Conservation (phyloP, 2,113 vertebrate species). For the Scortum barcoo region DNA sequence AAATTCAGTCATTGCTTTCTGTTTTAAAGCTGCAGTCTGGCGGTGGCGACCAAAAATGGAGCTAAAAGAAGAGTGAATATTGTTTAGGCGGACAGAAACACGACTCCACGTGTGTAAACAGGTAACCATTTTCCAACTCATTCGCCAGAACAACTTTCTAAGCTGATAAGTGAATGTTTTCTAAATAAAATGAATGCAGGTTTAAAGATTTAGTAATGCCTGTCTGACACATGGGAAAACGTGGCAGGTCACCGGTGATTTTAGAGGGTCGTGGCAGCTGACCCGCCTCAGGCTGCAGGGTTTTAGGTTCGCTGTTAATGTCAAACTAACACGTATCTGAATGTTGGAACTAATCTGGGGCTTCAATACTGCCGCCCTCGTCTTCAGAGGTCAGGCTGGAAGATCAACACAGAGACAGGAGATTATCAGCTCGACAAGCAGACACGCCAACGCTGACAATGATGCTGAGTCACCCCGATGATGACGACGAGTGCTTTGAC, state of each 20-base stretch:
- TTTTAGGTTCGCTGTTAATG: not conserved
- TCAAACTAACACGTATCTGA: conserved; percentile 7
- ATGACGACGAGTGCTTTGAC: not conserved
- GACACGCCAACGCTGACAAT: not conserved
- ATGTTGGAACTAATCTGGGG: not conserved
- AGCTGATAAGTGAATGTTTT: too few species aligned
- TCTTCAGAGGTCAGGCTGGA: conserved; percentile 15
- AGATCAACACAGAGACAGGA: not conserved
- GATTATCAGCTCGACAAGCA: not conserved
- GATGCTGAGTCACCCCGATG: not conserved
- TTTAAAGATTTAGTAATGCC: not conserved
- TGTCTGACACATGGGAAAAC: not conserved
- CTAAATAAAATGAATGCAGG: not conserved
- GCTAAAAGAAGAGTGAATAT: not conserved
- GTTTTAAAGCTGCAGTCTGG: not conserved
- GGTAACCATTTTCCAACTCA: not conserved
- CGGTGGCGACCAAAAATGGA: not conserved
- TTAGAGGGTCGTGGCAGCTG: not conserved
- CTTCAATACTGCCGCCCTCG: not conserved
- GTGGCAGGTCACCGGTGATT: not conserved
- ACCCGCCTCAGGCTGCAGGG: not conserved
- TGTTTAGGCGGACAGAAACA: not conserved
- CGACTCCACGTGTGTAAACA: not conserved
- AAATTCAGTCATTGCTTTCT: not conserved
- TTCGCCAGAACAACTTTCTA: not conserved